Base-by-base conservation (phyloP, 2,888 invertebrate genomes). In the Itoplectis maculator region DNA sequence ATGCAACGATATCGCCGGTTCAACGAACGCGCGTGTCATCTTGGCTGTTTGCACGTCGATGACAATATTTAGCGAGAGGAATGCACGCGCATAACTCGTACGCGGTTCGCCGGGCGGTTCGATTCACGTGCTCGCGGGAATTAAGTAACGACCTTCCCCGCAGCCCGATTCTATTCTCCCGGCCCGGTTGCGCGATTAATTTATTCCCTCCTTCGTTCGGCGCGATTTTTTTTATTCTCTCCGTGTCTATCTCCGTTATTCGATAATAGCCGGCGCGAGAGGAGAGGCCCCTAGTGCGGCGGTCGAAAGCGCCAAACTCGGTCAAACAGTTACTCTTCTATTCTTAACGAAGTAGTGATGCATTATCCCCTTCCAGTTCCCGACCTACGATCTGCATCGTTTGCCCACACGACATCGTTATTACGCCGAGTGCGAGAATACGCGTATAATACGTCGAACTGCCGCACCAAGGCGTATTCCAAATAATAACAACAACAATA, bases 301-400 rank as follows among this genome's bases (percentile, higher is more conserved):
- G 35, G 65, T 23, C 42, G 56, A 76, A 66, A 45, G 20, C 66
- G 11, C 45, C 75, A 37, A 76, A 76, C 75, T 76, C 75, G 69
- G 69, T 69, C 68, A 69, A 68, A 77, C 49, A 69, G 29, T 69
- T 45, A 49, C 56, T 68, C 66, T 77, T 68, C 69, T 77, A 77
- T 77, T 77, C 69, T 69, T 73, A 61, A 73, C 76, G 68, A 69
- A 40, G 66, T 66, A 47, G 47, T 35, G 66, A 66, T 76, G 75
- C 75, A 76, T 76, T 76, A 76, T 76, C 75, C 72, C 75, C 75
- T 59, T 66, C 47, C 75, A 76, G 75, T 47, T 29, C 18, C 29
- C 75, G 75, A 76, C 75, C 75, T 76, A 76, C 75, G 75, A 68
- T 68, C 66, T 59, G 66, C 66, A 76, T 56, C 74, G 74, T 75